These are phyloP conservation scores for Neosalanx taihuensis DNA, from an alignment of 2,797 vertebrate genomes.

Conservation along the genomic window DNA sequence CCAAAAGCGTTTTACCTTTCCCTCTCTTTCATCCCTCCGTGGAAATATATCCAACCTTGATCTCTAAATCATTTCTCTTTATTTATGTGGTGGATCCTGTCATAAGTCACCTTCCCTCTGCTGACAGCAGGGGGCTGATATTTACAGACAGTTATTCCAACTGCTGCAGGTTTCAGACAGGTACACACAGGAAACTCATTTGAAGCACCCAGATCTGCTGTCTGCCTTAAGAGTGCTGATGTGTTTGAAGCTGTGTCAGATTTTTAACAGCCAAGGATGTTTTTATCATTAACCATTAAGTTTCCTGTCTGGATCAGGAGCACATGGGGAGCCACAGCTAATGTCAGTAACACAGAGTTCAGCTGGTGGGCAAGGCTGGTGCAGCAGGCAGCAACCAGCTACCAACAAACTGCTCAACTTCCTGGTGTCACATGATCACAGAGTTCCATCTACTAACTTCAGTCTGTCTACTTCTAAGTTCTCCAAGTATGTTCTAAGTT, in stretches of 20 bases:
- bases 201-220: not conserved
- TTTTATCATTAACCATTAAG: slow-evolving; percentile 7
- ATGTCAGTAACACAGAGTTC: not conserved
- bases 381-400: too few relatives aligned
- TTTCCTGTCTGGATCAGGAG: not conserved
- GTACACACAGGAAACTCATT: slow-evolving; percentile 3
- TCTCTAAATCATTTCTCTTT: not conserved
- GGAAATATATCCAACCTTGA: not conserved
- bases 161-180: not conserved
- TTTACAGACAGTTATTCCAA: slow-evolving; percentile 2
- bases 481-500: not conserved
- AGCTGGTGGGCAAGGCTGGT: too few relatives aligned
- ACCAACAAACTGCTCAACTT: too few relatives aligned
- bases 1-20: not conserved
- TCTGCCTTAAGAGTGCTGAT: too few relatives aligned
- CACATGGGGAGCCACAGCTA: not conserved
- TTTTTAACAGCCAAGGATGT: too few relatives aligned
- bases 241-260: too few relatives aligned
- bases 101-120: slow-evolving; percentile 7
- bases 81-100: slow-evolving; percentile 1
- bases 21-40: not conserved
- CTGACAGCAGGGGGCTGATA: not conserved
- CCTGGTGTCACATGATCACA: too few relatives aligned
- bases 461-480: not conserved
- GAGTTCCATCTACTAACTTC: too few relatives aligned